phyloP scores from a whole-genome alignment of 2,113 vertebrate species.

The Rallus limicola region DNA sequence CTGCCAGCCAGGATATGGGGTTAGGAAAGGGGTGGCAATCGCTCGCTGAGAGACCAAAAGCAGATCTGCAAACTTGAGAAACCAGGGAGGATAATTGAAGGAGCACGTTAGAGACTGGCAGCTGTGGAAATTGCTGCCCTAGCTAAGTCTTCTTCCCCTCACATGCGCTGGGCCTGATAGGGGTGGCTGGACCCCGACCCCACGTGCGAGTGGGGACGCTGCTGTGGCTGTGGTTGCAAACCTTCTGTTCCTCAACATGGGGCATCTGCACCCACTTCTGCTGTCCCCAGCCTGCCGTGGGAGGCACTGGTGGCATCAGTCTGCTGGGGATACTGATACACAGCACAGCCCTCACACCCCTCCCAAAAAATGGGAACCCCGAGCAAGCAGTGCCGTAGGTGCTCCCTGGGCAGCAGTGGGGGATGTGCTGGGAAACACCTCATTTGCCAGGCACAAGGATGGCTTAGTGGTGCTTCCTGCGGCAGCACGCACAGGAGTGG shows the following conservation, averaged over 20 bases:
- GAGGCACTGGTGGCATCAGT: neutral
- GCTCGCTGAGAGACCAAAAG: conserved; percentile 35
- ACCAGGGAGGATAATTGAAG: conserved; percentile 57
- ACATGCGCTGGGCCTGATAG: accelerated
- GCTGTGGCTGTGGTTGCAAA: neutral
- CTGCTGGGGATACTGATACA: neutral
- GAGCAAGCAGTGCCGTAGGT: neutral
- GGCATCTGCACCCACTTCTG: neutral
- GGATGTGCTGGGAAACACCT: neutral
- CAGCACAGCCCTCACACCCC: neutral
- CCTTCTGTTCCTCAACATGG: neutral
- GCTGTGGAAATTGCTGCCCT: neutral
- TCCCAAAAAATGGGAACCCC: neutral
- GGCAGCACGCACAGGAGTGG: neutral
- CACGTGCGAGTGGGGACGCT: accelerated
- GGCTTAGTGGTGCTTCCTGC: accelerated
- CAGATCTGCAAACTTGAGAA: conserved; percentile 67
- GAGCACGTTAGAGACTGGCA: neutral
- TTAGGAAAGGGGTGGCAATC: conserved; percentile 37
- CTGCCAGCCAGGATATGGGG: neutral
- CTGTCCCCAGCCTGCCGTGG: accelerated
- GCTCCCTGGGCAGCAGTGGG: accelerated
- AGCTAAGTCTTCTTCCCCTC: neutral
- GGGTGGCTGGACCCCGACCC: neutral
- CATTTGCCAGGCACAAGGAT: accelerated